A percentile compares a stretch with the other conserved stretches of the same genome.
These are phyloP conservation scores for Heliconius ismenius DNA, from an alignment of 2,888 invertebrate species.

Conservation along the genomic window DNA sequence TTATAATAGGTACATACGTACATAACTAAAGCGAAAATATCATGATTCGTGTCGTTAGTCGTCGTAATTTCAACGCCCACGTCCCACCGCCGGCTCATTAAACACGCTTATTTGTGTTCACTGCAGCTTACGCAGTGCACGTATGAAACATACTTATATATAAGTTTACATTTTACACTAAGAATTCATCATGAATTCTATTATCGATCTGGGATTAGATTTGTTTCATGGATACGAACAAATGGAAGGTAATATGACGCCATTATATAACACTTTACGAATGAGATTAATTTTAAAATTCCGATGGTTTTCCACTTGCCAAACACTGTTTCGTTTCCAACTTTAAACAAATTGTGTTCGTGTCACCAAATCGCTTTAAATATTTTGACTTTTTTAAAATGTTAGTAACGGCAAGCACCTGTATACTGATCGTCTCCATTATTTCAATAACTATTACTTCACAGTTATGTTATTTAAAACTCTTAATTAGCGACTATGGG, in stretches of 20 bases:
- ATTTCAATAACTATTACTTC: background rate
- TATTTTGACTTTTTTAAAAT: constrained; percentile 1
- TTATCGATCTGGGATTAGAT: constrained; percentile 42
- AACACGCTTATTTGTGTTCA: constrained; percentile 48
- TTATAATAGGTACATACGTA: constrained; percentile 3
- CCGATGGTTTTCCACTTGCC: constrained; percentile 12
- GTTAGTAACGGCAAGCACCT: background rate
- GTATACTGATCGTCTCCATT: background rate
- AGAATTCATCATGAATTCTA: constrained; percentile 43
- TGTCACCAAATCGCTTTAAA: constrained; percentile 16
- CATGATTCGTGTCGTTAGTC: constrained; percentile 31
- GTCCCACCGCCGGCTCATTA: constrained; percentile 41
- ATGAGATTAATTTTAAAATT: constrained; percentile 26
- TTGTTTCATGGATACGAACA: constrained; percentile 44
- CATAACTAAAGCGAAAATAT: constrained; percentile 36
- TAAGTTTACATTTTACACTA: constrained; percentile 32
- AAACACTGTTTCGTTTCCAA: constrained; percentile 14
- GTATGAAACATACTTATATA: constrained; percentile 43
- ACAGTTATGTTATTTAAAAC: background rate
- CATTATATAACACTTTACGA: constrained; percentile 37
- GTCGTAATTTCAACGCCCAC: constrained; percentile 45
- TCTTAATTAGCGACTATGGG: background rate
- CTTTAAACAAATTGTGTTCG: constrained; percentile 20
- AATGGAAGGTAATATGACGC: constrained; percentile 45
- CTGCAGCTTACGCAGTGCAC: constrained; percentile 45